Evolutionary conservation across 2,113 vertebrate genomes (phyloP), one percentile per base, ranked within the genome.

Genomic region (Cacatua alba): DNA sequence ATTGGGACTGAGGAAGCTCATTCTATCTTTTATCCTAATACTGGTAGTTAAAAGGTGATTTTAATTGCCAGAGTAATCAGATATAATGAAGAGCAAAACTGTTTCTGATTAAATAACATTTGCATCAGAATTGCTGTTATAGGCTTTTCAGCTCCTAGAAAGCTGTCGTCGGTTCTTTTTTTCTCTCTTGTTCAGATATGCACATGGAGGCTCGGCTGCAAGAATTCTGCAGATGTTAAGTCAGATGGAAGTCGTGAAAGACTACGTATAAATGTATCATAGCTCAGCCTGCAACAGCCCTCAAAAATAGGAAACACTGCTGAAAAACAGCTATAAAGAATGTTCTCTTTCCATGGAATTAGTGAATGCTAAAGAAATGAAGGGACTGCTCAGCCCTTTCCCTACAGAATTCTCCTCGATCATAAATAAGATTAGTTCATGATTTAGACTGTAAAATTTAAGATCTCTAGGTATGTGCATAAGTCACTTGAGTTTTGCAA

Each of bases 91-190:
- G 89, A 97, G 51, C 79, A 97, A 98, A 98, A 97, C 70, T 88
- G 93, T 89, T 97, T 92, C 89, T 97, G 95, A 98, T 98, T 97
- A 98, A 98, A 97, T 97, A 97, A 97, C 90, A 97, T 97, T 96
- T 97, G 74, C 92, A 97, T 95, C 76, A 94, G 89, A 96, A 95
- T 92, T 88, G 80, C 55, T 92, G 59, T 65, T 75, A 60, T 7
- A 92, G 2, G 43, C 70, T 92, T 77, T 79, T 91, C 76, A 96
- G 94, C 93, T 97, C 88, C 68, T 95, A 85, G 92, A 87, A 71
- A 88, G 46, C 18, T 65, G 43, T 16, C 62, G 55, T 67, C 28
- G 20, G 1, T 49, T 55, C 29, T 52, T 84, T 37, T 70, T 48
- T 49, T 43, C 68, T 37, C 74, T 52, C 16, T 68, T 31, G 14